Evolutionary conservation across 2,888 invertebrate species (phyloP), one percentile per base, ranked within the genome.

Genomic region (Chrysolina oricalcia): DNA sequence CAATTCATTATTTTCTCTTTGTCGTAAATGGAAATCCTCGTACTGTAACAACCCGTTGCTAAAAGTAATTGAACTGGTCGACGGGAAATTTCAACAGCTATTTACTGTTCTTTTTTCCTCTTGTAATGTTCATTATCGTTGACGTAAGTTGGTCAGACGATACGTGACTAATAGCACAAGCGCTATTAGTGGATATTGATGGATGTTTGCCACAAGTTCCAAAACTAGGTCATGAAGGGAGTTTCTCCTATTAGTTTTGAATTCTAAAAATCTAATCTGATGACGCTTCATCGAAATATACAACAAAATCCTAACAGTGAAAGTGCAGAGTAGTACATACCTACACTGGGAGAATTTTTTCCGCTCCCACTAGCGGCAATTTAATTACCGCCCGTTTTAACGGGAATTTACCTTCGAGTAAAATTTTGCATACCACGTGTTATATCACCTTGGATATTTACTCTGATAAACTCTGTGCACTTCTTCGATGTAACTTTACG

Each of bases 41-140:
- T 53, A 48, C 35, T 6, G 17, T 21, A 21, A 10, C 21, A 53
- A 19, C 21, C 11, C 21, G 21, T 23, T 53, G 21, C 10, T 53
- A 0, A 8, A 35, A 35, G 35, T 35, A 6, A 35, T 23, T 53
- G 21, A 21, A 53, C 13, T 21, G 21, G 19, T 19, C 13, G 50
- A 19, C 50, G 50, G 50, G 50, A 53, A 53, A 53, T 53, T 53
- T 53, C 50, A 53, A 53, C 50, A 53, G 19, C 17, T 53, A 11
- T 50, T 53, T 21, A 53, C 21, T 15, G 17, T 53, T 11, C 21
- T 21, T 21, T 53, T 53, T 53, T 53, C 21, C 19, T 53, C 21
- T 6, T 17, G 21, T 53, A 53, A 53, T 53, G 21, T 9, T 53
- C 19, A 19, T n/a, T n/a, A n/a, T 17, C 17, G 11, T 21, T 53